Conservation (phyloP, 1,140 invertebrate genomes). For the Vollenhovia emeryi region DNA sequence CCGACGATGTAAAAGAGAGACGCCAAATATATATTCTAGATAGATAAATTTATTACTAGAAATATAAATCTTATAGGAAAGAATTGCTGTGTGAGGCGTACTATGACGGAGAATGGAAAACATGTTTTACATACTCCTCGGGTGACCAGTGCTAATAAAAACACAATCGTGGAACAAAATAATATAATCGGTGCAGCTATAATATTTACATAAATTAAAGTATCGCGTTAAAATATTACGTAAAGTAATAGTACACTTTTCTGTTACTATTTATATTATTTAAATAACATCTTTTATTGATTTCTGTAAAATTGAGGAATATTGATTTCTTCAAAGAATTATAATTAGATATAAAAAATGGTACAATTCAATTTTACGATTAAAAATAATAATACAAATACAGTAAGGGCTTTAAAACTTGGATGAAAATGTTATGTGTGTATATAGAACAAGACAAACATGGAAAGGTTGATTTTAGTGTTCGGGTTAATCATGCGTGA, state of each 20-base stretch:
- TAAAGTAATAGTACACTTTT: neutral
- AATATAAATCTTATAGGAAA: neutral
- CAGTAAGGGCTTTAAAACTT: neutral
- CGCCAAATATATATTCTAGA: neutral
- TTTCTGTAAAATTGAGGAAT: neutral
- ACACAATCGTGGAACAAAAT: neutral
- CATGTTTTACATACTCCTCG: neutral
- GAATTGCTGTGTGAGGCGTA: neutral
- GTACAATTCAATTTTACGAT: neutral
- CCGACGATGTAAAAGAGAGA: neutral
- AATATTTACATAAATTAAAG: neutral
- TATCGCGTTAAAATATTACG: neutral
- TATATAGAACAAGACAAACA: neutral
- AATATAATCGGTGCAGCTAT: neutral
- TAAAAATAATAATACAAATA: neutral
- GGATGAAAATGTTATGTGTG: neutral
- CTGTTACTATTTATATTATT: neutral
- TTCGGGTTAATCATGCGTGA: constrained; percentile 60
- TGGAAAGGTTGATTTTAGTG: constrained; percentile 39
- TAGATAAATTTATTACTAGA: neutral
- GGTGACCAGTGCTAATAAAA: neutral
- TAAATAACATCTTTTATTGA: constrained; percentile 1
- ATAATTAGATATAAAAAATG: neutral
- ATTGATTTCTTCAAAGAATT: neutral
- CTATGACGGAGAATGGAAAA: neutral